These are phyloP conservation scores for Bufotes viridis DNA, from an alignment of 2,797 vertebrate genomes.

Conservation along the genomic window DNA sequence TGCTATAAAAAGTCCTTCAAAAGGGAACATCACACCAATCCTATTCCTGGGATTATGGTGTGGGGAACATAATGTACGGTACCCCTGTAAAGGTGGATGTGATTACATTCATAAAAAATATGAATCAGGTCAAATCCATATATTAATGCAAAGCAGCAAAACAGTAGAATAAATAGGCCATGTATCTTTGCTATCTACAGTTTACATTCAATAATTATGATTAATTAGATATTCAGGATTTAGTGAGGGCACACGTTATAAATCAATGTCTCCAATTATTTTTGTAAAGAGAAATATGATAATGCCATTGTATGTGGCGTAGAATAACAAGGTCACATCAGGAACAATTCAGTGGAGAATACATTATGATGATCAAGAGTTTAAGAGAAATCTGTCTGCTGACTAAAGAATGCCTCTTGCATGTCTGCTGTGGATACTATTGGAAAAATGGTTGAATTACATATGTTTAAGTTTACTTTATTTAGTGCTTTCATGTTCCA, in stretches of 20 bases:
- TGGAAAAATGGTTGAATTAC: background rate
- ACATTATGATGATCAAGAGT: slow-evolving; percentile 20
- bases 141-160: slow-evolving; percentile 5
- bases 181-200: slow-evolving; percentile 11
- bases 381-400: background rate
- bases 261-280: slow-evolving; percentile 32
- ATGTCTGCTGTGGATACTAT: background rate
- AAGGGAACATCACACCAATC: too few relatives aligned
- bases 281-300: slow-evolving; percentile 25
- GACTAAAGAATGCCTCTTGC: background rate
- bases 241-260: background rate
- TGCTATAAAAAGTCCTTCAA: too few relatives aligned
- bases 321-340: slow-evolving; percentile 18
- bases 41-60: too few relatives aligned
- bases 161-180: slow-evolving; percentile 16
- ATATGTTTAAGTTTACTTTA: background rate
- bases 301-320: slow-evolving; percentile 7
- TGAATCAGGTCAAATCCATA: background rate
- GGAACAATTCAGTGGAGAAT: slow-evolving; percentile 16
- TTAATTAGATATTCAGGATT: slow-evolving; percentile 8
- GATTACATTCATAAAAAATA: background rate
- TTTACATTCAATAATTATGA: slow-evolving; percentile 16
- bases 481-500: too few relatives aligned
- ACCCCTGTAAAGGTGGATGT: background rate
- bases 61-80: too few relatives aligned